Percentiles rank a stretch among this genome's conserved stretches.
Evolutionary conservation across 2,797 vertebrate genomes (phyloP).

Genomic region (Coendou prehensilis): DNA sequence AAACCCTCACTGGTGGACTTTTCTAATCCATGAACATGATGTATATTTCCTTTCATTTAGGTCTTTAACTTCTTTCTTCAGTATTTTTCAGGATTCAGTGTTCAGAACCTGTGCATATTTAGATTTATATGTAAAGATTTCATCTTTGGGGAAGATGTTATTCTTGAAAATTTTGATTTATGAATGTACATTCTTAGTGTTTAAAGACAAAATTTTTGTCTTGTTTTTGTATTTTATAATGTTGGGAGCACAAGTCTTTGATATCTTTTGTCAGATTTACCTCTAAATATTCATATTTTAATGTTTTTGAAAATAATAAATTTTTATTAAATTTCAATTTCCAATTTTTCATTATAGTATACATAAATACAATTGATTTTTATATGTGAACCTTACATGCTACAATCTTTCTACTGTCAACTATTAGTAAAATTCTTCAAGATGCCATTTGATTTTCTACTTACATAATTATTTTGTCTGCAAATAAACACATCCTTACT

Average conservation of each 20-base stretch:
- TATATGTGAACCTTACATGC: background rate
- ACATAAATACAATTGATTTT: background rate
- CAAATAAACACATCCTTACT: background rate
- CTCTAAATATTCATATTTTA: background rate
- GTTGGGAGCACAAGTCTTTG: background rate
- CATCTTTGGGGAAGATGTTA: background rate
- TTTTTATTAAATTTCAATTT: constrained; percentile 49
- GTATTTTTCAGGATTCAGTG: background rate
- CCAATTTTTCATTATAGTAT: background rate
- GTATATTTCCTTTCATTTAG: background rate
- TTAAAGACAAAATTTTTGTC: constrained; percentile 37
- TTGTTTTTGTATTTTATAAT: constrained; percentile 31
- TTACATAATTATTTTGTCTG: background rate
- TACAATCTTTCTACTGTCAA: constrained; percentile 2
- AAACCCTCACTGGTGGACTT: background rate
- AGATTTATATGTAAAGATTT: constrained; percentile 14
- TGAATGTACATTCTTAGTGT: background rate
- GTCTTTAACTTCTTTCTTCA: constrained; percentile 45
- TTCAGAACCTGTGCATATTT: background rate
- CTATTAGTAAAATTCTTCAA: background rate
- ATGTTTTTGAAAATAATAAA: background rate
- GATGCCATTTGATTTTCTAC: constrained; percentile 18
- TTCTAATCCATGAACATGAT: background rate
- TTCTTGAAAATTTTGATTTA: background rate
- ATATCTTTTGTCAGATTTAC: constrained; percentile 39